Base-by-base conservation (phyloP, 2,797 vertebrate species). In the Thunnus albacares region DNA sequence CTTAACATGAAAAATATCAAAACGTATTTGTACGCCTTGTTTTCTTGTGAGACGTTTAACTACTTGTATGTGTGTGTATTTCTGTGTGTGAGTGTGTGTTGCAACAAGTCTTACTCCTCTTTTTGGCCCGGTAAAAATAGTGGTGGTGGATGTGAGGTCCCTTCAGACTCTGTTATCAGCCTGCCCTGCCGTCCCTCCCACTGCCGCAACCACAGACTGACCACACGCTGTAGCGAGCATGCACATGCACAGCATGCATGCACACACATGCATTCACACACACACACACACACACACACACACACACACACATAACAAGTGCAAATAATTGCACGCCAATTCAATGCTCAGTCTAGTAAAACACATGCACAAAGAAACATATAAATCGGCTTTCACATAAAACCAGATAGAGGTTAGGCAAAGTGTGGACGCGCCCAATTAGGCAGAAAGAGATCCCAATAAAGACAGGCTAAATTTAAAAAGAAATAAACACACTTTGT, bases 81-180 rank as follows among this genome's bases (percentile, higher is more conserved):
- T 73, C 61, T 68, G 38, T 71, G 62, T 76, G 60, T 20, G 52
- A 28, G 80, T 80, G 67, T 84, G 83, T 87, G 87, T 85, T 80
- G 89, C 89, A 90, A 91, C 78, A 67, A 87, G 89, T 81, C 77
- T 81, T 57, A 60, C 80, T 93, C 89, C 85, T 79, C 89, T 92
- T 93, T 93, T 92, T 89, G 93, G 77, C 49, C 82, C 15, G 84
- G 90, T 94, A 95, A 92, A 95, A 95, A 95, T 95, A 95, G 94
- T 92, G 89, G 87, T 92, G 94, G 93, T 95, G 92, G 87, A 94
- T 93, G 85, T 93, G 93, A 94, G 90, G 91, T 93, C 90, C 92
- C 80, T 81, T 89, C 91, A 93, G 93, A 94, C 93, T 94, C 94
- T 95, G 94, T 95, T 95, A 95, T 93, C 91, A 91, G 91, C 83